Evolutionary conservation across 1,140 invertebrate species (phyloP), one percentile per base, ranked within the genome.

Genomic region (Trinorchestia longiramus): DNA sequence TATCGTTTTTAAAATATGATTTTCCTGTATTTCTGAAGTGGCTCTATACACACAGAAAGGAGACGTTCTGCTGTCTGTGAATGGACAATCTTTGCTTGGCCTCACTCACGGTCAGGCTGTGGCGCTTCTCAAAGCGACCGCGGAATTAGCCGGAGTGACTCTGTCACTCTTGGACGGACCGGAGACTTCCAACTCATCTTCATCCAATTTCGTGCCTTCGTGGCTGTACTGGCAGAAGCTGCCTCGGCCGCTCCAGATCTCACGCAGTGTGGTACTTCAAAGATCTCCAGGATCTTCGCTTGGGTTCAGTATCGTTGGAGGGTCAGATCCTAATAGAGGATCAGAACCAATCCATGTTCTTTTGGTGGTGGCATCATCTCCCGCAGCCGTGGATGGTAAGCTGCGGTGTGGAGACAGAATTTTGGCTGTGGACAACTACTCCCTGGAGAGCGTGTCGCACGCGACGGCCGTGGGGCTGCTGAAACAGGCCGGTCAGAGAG

Each of bases 181-280:
- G 53, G 97, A 98, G 96, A 97, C 97, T 23, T 97, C 97, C 47
- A 94, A 36, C 44, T 94, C 92, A 42, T 45, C 92, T 43, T 94
- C 92, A 43, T 43, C 96, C 57, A 97, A 97, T 97, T 98, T 98
- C 97, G 97, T 97, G 23, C 98, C 98, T 36, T 97, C 97, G 87
- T 98, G 98, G 98, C 97, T 98, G 95, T 98, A 97, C 97, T 98
- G 98, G 98, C 97, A 98, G 95, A 97, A 97, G 95, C 96, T 98
- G 96, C 97, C 98, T 43, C 97, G 97, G 97, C 97, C 97, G 97
- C 97, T 97, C 96, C 97, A 98, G 95, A 97, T 97, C 62, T 97
- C 97, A 23, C 97, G 97, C 96, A 97, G 97, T 41, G 97, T 98
- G 23, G 97, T 97, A 43, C 97, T 98, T 42, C 97, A 97, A 96